These are phyloP conservation scores for Andricus grossulariae DNA, from an alignment of 1,140 invertebrate genomes.

Conservation along the genomic window DNA sequence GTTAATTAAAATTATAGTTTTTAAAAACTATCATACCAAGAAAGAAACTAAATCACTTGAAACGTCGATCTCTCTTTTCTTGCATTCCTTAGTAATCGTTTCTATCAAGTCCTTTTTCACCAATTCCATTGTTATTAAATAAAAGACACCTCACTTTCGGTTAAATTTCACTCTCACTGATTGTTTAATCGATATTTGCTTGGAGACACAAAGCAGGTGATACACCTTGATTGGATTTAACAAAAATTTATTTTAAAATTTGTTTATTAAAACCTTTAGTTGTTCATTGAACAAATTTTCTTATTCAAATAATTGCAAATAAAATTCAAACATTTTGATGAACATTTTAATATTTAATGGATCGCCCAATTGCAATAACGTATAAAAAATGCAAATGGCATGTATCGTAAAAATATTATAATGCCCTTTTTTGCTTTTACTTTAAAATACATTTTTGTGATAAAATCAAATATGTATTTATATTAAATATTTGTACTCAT, in stretches of 20 bases:
- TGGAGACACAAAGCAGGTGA: constrained; percentile 14
- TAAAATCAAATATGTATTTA: too few relatives aligned
- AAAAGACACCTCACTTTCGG: background rate
- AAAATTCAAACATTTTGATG: too few relatives aligned
- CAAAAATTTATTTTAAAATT: too few relatives aligned
- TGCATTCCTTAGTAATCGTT: constrained; percentile 57
- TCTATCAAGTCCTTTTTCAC: constrained; percentile 55
- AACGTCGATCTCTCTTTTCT: constrained; percentile 48
- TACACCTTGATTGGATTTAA: constrained; percentile 1
- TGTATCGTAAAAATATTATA: too few relatives aligned
- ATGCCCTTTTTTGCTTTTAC: too few relatives aligned
- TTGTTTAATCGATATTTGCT: constrained; percentile 53
- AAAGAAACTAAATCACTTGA: constrained; percentile 66
- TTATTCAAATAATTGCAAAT: background rate
- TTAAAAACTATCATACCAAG: constrained; percentile 58
- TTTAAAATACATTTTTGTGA: too few relatives aligned
- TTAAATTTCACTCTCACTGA: constrained; percentile 9
- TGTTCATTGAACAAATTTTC: too few relatives aligned
- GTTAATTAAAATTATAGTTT: constrained; percentile 3
- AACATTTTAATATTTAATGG: too few relatives aligned
- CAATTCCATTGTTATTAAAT: constrained; percentile 58
- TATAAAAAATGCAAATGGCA: too few relatives aligned
- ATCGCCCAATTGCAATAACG: too few relatives aligned
- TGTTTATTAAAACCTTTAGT: too few relatives aligned
- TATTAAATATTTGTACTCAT: too few relatives aligned